Conservation (phyloP, 2,113 vertebrate genomes). For the Hydropotes inermis region DNA sequence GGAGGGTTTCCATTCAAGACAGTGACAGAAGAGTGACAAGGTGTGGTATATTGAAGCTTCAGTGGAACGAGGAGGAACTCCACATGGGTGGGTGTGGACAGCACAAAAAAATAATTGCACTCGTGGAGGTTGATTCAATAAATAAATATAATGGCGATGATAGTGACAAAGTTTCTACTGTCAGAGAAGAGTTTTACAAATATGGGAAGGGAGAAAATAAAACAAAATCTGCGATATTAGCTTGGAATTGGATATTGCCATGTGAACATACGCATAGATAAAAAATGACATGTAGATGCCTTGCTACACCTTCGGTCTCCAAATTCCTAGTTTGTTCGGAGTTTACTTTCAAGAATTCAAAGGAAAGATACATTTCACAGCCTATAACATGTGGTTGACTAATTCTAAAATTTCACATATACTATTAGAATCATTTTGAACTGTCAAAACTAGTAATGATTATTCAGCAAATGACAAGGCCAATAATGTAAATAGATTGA, state of each 20-base stretch:
- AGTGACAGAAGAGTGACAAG: not conserved
- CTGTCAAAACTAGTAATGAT: not conserved
- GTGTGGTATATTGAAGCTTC: not conserved
- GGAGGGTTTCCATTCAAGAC: not conserved
- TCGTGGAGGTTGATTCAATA: not conserved
- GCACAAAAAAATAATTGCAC: not conserved
- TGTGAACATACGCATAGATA: not conserved
- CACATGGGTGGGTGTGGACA: not conserved
- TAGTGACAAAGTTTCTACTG: not conserved
- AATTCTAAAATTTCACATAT: not conserved
- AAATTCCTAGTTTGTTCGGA: not conserved
- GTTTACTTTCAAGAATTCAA: not conserved
- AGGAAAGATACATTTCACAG: not conserved
- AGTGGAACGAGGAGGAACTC: not conserved
- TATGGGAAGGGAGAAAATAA: not conserved
- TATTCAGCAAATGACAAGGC: not conserved
- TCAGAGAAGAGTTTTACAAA: not conserved
- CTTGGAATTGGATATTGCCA: not conserved
- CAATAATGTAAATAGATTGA: not conserved
- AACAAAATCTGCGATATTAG: not conserved
- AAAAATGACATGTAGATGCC: not conserved
- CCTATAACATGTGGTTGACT: not conserved
- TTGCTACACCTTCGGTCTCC: not conserved
- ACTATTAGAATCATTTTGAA: not conserved
- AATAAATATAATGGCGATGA: not conserved